Base-by-base conservation (phyloP, 2,797 vertebrate species). In the Sebastes baramenuke region DNA sequence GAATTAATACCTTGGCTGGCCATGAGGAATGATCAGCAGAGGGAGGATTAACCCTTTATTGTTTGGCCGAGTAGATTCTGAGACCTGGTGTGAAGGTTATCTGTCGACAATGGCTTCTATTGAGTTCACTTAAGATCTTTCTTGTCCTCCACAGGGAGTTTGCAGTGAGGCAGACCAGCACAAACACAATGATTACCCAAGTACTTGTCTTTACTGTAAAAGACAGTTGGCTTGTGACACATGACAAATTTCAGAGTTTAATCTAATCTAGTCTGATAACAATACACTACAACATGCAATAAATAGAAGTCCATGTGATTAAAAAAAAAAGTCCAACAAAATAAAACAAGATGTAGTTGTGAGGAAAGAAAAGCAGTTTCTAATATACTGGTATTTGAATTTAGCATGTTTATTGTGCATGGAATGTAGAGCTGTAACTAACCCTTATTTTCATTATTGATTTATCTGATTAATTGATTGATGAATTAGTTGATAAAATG, bases 31-130 rank as follows among this genome's bases (percentile, higher is more conserved):
- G 91, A 93, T 94, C 90, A 92, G 89, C 92, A 93, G 90, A 88
- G 94, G 56, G 88, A 93, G 87, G 93, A 96, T 96, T 95, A 96
- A 94, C 90, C 86, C 90, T 88, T 93, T 90, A 79, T 94, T 94
- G 92, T 93, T 92, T 91, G 83, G 84, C 73, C 36, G 4, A 69
- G 71, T 9, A 10, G 25, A 20, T 54, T 64, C 18, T 74, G 67
- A 67, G 60, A 55, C 18, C 10, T 36, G 25, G 16, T 4, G 0
- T 64, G 27, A 70, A 66, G 29, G 34, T 70, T 58, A 30, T 76
- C 58, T 61, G 18, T 77, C 67, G 5, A 49, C 34, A 71, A 1
- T 20, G n/a, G 32, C 25, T 65, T 61, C 61, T 30, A 10, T 24
- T 67, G 25, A 20, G 29, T 70, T 30, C 16, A 64, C 8, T 30